Conservation (phyloP, 1,140 invertebrate species). For the Argopecten irradians region DNA sequence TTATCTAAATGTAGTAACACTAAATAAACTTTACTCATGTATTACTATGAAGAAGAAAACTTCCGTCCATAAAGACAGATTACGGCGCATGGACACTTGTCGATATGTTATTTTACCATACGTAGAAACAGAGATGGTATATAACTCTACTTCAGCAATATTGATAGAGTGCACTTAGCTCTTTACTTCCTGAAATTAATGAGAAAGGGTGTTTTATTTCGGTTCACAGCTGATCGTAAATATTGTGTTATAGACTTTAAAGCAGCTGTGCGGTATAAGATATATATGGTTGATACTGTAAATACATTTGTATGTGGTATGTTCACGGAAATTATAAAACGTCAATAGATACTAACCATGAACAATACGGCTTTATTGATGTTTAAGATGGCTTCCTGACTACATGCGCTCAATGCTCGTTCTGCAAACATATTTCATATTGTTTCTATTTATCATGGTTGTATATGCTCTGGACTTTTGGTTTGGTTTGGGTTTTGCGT, state of each 20-base stretch:
- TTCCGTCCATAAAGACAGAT: background rate
- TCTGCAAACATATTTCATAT: too few species aligned
- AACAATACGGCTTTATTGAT: too few species aligned
- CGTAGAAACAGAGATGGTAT: background rate
- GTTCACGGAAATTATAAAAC: background rate
- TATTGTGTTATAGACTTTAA: background rate
- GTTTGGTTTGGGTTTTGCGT: too few species aligned
- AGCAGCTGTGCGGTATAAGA: background rate
- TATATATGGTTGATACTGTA: background rate
- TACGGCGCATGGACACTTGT: background rate
- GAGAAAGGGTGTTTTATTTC: background rate
- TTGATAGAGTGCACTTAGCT: background rate
- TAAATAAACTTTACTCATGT: background rate
- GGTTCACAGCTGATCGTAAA: background rate
- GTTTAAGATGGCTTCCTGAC: too few species aligned
- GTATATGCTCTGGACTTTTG: too few species aligned
- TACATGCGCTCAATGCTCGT: too few species aligned
- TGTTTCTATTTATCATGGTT: too few species aligned
- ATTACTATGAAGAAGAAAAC: background rate
- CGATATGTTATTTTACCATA: background rate
- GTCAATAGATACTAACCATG: too few species aligned
- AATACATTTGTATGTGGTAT: background rate
- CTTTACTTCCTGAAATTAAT: background rate
- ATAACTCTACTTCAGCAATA: background rate
- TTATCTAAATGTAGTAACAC: background rate